Evolutionary conservation across 2,888 invertebrate species (phyloP).

Genomic region (Patella pellucida): DNA sequence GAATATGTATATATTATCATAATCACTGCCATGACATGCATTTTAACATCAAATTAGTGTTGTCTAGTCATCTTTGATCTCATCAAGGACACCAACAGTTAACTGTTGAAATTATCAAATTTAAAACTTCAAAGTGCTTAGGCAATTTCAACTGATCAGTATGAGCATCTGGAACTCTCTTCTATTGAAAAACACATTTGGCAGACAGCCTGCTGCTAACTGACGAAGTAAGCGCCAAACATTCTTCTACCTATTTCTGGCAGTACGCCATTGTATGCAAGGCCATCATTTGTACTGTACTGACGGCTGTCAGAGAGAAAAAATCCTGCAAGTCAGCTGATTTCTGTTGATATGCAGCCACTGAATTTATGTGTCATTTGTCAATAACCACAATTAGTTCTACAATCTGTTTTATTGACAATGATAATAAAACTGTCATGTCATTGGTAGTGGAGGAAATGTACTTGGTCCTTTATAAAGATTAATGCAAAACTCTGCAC

Average conservation of each 20-base stretch:
- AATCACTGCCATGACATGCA: no score
- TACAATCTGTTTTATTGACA: no score
- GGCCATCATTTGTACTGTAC: slow-evolving; percentile 1
- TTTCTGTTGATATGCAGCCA: neutral
- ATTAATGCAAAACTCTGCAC: no score
- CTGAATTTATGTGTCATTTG: no score
- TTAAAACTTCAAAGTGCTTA: slow-evolving; percentile 9
- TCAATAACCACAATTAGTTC: no score
- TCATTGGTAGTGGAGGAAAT: no score
- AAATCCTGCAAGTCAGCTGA: slow-evolving; percentile 8
- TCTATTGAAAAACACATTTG: slow-evolving; percentile 12
- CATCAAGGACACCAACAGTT: no score
- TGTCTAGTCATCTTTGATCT: no score
- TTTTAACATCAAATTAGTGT: no score
- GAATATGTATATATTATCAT: no score
- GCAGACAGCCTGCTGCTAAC: slow-evolving; percentile 9
- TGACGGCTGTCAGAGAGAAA: neutral
- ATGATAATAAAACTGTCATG: no score
- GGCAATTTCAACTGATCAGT: neutral
- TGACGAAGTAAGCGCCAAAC: slow-evolving; percentile 14
- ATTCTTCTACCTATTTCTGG: slow-evolving; percentile 14
- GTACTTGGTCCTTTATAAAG: no score
- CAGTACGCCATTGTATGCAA: slow-evolving; percentile 10
- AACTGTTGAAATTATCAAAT: neutral
- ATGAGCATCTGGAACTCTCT: slow-evolving; percentile 4